Conservation (phyloP, 2,797 vertebrate species). For the Enteromius paludinosus region DNA sequence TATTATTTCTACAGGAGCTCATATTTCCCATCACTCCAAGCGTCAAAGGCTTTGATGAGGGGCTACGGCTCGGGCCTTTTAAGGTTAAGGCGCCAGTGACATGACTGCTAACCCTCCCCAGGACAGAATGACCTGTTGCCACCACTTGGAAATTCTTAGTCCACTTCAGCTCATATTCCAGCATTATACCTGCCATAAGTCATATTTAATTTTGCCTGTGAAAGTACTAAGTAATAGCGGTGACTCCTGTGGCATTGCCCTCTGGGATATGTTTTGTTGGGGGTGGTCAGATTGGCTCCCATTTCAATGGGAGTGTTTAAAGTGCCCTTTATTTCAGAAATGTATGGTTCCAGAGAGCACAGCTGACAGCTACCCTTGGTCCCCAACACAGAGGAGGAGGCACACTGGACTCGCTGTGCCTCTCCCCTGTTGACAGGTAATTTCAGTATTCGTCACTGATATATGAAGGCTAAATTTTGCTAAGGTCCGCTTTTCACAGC, state of each 20-base stretch:
- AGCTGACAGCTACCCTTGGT: conserved; percentile 45
- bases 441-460: conserved; percentile 62
- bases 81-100: background rate
- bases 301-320: conserved; percentile 41
- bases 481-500: conserved; percentile 69
- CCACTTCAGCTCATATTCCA: background rate
- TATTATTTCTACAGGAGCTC: conserved; percentile 17
- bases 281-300: conserved; percentile 26
- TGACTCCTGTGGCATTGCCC: background rate
- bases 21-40: background rate
- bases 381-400: conserved; percentile 12
- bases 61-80: background rate
- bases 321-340: conserved; percentile 48
- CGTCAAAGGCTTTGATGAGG: background rate
- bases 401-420: conserved; percentile 27
- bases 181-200: conserved; percentile 14
- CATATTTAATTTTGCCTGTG: conserved; percentile 25
- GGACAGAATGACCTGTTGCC: conserved; percentile 1
- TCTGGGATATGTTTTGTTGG: conserved; percentile 27
- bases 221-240: conserved; percentile 34
- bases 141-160: conserved; percentile 8
- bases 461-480: conserved; percentile 74
- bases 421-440: conserved; percentile 54
- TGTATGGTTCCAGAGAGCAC: conserved; percentile 43
- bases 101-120: conserved; percentile 33